phyloP scores from a whole-genome alignment of 1,140 invertebrate genomes.

The Pemphigus obesinymphae region DNA sequence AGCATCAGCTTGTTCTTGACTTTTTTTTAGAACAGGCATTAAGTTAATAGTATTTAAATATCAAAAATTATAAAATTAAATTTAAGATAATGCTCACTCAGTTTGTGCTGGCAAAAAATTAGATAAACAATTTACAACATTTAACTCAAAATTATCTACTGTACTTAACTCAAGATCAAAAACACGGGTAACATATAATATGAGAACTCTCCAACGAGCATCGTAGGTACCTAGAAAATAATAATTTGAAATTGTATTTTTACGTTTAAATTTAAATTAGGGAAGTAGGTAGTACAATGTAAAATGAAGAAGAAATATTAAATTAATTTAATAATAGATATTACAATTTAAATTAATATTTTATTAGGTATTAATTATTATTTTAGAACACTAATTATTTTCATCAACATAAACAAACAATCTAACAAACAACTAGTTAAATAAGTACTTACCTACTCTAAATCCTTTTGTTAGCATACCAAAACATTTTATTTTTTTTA shows the following conservation, averaged over 20 bases:
- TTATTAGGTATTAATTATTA: background rate
- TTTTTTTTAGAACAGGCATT: slow-evolving; percentile 37
- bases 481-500: slow-evolving; percentile 8
- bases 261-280: too few species aligned
- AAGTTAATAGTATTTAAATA: background rate
- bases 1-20: slow-evolving; percentile 53
- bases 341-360: too few species aligned
- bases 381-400: background rate
- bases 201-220: slow-evolving; percentile 60
- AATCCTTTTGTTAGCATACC: background rate
- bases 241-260: background rate
- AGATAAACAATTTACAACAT: slow-evolving; percentile 52
- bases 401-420: background rate
- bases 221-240: slow-evolving; percentile 59
- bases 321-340: too few species aligned
- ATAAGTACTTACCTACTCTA: background rate
- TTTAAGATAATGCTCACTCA: slow-evolving; percentile 49
- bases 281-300: too few species aligned
- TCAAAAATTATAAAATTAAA: background rate
- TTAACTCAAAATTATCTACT: slow-evolving; percentile 55
- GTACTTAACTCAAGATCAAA: slow-evolving; percentile 56
- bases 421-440: background rate
- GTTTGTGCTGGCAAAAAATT: slow-evolving; percentile 49
- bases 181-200: slow-evolving; percentile 56
- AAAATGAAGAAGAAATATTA: too few species aligned